A percentile compares a stretch with the other conserved stretches of the same genome.
Conservation (phyloP, 30 jellyfish, hydroid and myxozoan genomes). For the Sanderia malayensis region DNA sequence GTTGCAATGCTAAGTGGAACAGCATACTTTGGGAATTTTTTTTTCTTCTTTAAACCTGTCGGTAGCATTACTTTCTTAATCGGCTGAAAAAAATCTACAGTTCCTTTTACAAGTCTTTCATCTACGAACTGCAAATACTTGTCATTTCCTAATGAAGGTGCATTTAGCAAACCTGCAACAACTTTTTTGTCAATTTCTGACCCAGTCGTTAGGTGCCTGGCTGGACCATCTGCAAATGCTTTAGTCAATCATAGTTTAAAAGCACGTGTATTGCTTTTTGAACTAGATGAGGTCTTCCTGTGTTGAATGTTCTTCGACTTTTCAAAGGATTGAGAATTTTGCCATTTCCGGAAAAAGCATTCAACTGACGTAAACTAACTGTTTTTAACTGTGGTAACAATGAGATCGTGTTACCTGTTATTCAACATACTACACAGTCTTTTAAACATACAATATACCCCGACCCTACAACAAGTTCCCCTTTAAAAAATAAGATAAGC, state of each 20-base stretch:
- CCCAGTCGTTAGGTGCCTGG: too few species aligned
- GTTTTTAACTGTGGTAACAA: slow-evolving; percentile 16
- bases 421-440: slow-evolving; percentile 22
- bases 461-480: slow-evolving; percentile 14
- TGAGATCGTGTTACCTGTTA: slow-evolving; percentile 33
- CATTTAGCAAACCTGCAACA: too few species aligned
- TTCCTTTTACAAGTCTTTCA: too few species aligned
- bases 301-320: slow-evolving; percentile 10
- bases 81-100: too few species aligned
- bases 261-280: slow-evolving; percentile 39
- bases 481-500: background rate
- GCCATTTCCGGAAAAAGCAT: slow-evolving; percentile 37
- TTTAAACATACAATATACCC: slow-evolving; percentile 32
- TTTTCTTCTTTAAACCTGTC: too few species aligned
- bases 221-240: too few species aligned
- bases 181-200: too few species aligned
- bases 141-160: too few species aligned
- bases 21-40: too few species aligned
- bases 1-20: too few species aligned
- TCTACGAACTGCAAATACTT: too few species aligned
- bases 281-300: slow-evolving; percentile 20
- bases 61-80: too few species aligned
- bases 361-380: slow-evolving; percentile 27
- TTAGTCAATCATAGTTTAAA: slow-evolving; percentile 32
- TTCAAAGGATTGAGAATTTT: slow-evolving; percentile 28